Evolutionary conservation across 2,888 invertebrate genomes (phyloP).

Genomic region (Yponomeuta sedellus): DNA sequence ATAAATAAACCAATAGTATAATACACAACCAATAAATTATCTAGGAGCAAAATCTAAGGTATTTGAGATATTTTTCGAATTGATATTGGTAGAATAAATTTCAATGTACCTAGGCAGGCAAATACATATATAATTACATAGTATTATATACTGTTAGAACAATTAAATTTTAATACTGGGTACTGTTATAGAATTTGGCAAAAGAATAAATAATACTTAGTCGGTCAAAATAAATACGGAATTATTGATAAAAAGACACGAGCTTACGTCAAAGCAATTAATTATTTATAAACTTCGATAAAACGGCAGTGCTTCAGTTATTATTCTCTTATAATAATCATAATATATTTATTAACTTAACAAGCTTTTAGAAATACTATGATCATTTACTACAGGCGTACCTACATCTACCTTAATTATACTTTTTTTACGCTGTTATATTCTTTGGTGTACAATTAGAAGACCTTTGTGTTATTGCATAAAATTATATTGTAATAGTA

Average conservation of each 20-base stretch:
- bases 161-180: background rate
- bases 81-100: background rate
- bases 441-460: slow-evolving; percentile 10
- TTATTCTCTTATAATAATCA: background rate
- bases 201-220: background rate
- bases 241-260: background rate
- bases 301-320: slow-evolving; percentile 12
- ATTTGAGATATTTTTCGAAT: background rate
- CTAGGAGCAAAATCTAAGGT: background rate
- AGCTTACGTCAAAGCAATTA: too few relatives aligned
- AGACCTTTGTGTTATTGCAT: slow-evolving; percentile 1
- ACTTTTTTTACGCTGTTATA: slow-evolving; percentile 15
- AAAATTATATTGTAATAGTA: background rate
- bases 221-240: background rate
- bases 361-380: slow-evolving; percentile 11
- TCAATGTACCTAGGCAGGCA: too few relatives aligned
- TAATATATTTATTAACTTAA: slow-evolving; percentile 12
- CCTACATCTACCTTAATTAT: slow-evolving; percentile 20
- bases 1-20: slow-evolving; percentile 47
- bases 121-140: background rate
- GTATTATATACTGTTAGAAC: background rate
- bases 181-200: background rate
- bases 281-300: background rate
- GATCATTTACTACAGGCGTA: slow-evolving; percentile 11
- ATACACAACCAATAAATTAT: slow-evolving; percentile 49